phyloP scores from a whole-genome alignment of 2,113 vertebrate species.

The Myrmecobius fasciatus region DNA sequence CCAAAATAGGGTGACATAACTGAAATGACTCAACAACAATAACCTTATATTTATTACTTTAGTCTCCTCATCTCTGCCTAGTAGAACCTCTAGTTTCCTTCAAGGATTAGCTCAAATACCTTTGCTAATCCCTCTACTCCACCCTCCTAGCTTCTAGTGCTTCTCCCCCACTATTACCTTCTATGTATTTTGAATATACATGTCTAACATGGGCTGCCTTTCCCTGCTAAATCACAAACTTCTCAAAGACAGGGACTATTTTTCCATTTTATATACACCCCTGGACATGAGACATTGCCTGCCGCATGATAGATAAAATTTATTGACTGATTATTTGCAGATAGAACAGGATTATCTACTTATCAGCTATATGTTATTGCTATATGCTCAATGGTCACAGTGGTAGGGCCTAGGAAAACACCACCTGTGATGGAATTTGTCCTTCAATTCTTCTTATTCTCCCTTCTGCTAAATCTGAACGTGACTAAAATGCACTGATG shows the following conservation, averaged over 20 bases:
- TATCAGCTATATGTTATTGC: background rate
- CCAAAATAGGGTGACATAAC: background rate
- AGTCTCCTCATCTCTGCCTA: too few relatives aligned
- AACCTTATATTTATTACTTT: too few relatives aligned
- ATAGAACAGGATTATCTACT: background rate
- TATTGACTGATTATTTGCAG: background rate
- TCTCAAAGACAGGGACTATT: background rate
- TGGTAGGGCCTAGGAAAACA: background rate
- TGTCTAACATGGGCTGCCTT: background rate
- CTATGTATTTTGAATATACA: background rate
- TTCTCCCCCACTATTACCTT: background rate
- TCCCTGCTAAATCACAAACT: background rate
- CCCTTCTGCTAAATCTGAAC: background rate
- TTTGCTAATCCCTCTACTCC: too few relatives aligned
- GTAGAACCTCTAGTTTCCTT: too few relatives aligned
- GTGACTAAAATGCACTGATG: slow-evolving; percentile 16
- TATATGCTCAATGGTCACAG: background rate
- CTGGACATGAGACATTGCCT: background rate
- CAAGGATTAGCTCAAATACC: too few relatives aligned
- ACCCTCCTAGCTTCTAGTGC: too few relatives aligned
- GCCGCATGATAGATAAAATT: background rate
- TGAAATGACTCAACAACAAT: too few relatives aligned
- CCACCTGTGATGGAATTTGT: background rate
- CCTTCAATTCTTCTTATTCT: slow-evolving; percentile 10
- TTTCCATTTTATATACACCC: background rate